phyloP scores from a whole-genome alignment of 2,113 vertebrate genomes.

The Scomber japonicus region DNA sequence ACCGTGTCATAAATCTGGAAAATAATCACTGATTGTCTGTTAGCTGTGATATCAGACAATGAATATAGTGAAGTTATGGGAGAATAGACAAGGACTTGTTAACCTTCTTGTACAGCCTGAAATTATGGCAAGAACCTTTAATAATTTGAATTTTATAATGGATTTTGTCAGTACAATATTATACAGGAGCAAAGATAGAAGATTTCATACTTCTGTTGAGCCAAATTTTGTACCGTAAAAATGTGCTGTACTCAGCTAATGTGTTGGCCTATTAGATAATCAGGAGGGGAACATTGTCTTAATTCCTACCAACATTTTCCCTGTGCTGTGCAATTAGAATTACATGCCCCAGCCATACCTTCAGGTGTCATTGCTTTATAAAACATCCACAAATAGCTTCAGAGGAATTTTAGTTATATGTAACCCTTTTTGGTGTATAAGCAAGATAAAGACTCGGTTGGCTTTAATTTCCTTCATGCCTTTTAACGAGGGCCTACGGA shows the following conservation, averaged over 20 bases:
- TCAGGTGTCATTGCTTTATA: constrained; percentile 71
- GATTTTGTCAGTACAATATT: constrained; percentile 19
- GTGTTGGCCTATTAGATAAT: constrained; percentile 63
- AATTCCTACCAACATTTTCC: constrained; percentile 64
- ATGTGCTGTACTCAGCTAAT: constrained; percentile 64
- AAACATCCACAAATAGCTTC: constrained; percentile 76
- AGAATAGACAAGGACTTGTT: constrained; percentile 48
- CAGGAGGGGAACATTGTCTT: constrained; percentile 61
- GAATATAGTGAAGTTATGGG: constrained; percentile 47
- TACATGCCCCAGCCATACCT: constrained; percentile 67
- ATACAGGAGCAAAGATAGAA: not conserved
- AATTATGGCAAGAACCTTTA: constrained; percentile 18
- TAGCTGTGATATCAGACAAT: constrained; percentile 60
- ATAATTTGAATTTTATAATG: constrained; percentile 21
- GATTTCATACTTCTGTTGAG: constrained; percentile 34
- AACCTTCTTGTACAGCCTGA: constrained; percentile 16
- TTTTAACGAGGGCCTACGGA: constrained; percentile 68
- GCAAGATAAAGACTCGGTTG: constrained; percentile 66
- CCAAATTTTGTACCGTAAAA: constrained; percentile 43
- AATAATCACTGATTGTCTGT: constrained; percentile 69
- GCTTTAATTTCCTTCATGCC: constrained; percentile 71
- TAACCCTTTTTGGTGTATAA: constrained; percentile 62
- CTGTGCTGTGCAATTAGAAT: constrained; percentile 60
- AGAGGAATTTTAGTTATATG: constrained; percentile 56
- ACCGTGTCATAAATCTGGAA: constrained; percentile 67